These are phyloP conservation scores for Orchesella flavescens DNA, from an alignment of 2,888 invertebrate species.

Conservation along the genomic window DNA sequence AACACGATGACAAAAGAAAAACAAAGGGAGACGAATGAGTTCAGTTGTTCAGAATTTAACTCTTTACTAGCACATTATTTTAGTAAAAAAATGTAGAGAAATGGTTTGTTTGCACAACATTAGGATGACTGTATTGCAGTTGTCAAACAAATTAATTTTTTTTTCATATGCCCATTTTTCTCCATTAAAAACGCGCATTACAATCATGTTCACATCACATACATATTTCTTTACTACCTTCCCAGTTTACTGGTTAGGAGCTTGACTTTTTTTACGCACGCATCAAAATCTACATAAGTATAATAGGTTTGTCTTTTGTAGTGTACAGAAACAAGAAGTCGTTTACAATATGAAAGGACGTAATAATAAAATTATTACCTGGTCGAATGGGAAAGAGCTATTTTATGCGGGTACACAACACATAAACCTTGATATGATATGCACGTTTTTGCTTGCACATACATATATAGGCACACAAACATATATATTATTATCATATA, in stretches of 20 bases:
- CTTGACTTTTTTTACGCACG: no score
- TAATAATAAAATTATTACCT: constrained; percentile 58
- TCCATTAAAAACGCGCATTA: constrained; percentile 45
- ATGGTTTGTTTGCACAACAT: constrained; percentile 24
- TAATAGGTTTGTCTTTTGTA: no score
- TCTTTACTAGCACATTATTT: no score
- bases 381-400: constrained; percentile 44
- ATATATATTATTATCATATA: constrained; percentile 4
- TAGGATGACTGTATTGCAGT: constrained; percentile 10
- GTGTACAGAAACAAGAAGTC: background rate
- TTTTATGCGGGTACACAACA: constrained; percentile 48
- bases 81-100: background rate
- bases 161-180: constrained; percentile 33
- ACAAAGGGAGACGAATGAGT: no score
- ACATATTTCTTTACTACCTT: background rate
- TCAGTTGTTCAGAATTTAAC: no score
- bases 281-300: no score
- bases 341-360: constrained; percentile 36
- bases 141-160: constrained; percentile 54
- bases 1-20: no score
- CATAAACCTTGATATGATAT: constrained; percentile 44
- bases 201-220: constrained; percentile 38
- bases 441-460: constrained; percentile 17
- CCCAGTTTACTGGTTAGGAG: background rate
- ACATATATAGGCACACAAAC: constrained; percentile 8